phyloP scores from a whole-genome alignment of 30 jellyfish, hydroid and myxozoan species.

The Hydractinia symbiolongicarpus region DNA sequence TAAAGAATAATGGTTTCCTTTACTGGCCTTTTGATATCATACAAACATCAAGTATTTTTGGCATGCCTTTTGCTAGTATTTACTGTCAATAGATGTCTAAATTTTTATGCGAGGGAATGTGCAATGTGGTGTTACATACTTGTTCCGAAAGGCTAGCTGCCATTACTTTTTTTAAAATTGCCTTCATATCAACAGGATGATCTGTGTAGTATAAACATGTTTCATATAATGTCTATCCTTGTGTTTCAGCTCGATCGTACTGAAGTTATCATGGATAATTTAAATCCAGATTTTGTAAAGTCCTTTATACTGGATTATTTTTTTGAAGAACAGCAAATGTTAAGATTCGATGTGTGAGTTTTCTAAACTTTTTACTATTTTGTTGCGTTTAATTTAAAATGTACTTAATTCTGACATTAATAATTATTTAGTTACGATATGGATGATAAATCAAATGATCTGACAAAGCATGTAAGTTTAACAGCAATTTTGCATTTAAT shows the following conservation, averaged over 20 bases:
- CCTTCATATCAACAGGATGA: neutral
- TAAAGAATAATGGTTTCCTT: too few relatives aligned
- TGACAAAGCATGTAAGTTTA: too few relatives aligned
- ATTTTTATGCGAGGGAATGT: neutral
- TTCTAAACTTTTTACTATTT: neutral
- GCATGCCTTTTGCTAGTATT: too few relatives aligned
- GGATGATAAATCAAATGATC: too few relatives aligned
- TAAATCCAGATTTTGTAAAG: conserved; percentile 84
- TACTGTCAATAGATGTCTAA: neutral
- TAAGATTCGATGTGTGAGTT: conserved; percentile 80
- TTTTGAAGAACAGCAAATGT: conserved; percentile 73
- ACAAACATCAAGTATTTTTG: too few relatives aligned
- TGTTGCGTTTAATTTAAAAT: neutral
- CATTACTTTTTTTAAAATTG: neutral
- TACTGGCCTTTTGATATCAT: too few relatives aligned
- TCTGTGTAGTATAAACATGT: neutral
- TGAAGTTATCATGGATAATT: conserved; percentile 61
- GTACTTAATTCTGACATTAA: neutral
- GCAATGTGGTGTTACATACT: neutral
- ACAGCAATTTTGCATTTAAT: too few relatives aligned
- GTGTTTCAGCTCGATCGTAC: conserved; percentile 66
- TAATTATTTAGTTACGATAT: too few relatives aligned
- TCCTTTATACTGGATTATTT: conserved; percentile 72
- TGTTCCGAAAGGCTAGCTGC: neutral
- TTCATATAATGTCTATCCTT: neutral